These are phyloP conservation scores for Halichoeres trimaculatus DNA, from an alignment of 2,113 vertebrate genomes.

Conservation along the genomic window DNA sequence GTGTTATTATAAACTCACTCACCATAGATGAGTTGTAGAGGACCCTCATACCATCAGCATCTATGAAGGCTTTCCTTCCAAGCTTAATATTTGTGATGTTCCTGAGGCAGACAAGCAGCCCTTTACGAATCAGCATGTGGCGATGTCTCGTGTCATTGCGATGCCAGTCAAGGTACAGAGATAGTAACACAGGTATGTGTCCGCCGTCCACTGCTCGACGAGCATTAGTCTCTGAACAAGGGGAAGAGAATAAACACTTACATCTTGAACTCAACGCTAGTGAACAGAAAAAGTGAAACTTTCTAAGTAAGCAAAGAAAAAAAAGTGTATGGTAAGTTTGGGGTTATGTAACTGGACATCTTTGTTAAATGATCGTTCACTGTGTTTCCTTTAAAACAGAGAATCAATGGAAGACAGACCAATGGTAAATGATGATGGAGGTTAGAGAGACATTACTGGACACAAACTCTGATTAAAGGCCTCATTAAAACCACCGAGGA, in stretches of 20 bases:
- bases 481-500: conserved; percentile 2
- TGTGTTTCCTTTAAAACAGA: neutral
- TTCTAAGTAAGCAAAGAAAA: neutral
- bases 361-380: conserved; percentile 4
- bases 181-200: conserved; percentile 89
- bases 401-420: neutral
- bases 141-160: conserved; percentile 93
- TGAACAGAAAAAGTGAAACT: neutral
- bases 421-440: neutral
- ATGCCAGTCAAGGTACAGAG: conserved; percentile 96
- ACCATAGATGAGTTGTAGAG: conserved; percentile 95
- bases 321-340: neutral
- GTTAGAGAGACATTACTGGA: neutral
- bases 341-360: neutral
- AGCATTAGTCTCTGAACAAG: conserved; percentile 90
- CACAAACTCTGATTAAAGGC: conserved; percentile 15
- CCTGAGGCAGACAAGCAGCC: conserved; percentile 93
- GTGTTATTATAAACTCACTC: conserved; percentile 37
- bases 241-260: conserved; percentile 10
- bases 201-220: conserved; percentile 92
- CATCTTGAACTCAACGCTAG: neutral
- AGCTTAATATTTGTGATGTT: conserved; percentile 94
- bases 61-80: conserved; percentile 94
- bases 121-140: conserved; percentile 94
- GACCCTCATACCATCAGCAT: conserved; percentile 95